Conservation (phyloP, 2,113 vertebrate species). For the Pimephales promelas region DNA sequence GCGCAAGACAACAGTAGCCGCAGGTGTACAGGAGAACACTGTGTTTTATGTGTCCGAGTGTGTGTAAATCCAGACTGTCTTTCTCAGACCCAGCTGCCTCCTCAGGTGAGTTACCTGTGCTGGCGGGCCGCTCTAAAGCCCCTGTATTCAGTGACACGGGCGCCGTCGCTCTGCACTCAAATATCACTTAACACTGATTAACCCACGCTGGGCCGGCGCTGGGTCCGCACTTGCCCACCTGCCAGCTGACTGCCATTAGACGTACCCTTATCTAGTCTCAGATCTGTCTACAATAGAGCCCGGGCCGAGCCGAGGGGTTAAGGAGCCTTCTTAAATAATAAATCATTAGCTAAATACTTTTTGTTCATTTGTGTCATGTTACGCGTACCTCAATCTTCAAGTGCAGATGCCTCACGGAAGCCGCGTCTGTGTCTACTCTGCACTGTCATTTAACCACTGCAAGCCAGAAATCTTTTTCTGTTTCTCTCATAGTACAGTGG, state of each 20-base stretch:
- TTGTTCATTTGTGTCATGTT: slow-evolving; percentile 82
- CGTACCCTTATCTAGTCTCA: slow-evolving; percentile 74
- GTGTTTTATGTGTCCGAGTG: background rate
- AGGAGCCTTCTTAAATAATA: slow-evolving; percentile 79
- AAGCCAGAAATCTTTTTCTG: slow-evolving; percentile 27
- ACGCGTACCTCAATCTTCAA: slow-evolving; percentile 73
- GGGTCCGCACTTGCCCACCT: slow-evolving; percentile 71
- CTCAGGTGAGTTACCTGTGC: slow-evolving; percentile 68
- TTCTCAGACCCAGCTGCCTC: slow-evolving; percentile 50
- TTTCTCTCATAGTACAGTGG: too few species aligned
- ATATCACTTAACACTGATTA: slow-evolving; percentile 84
- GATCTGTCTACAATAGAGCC: slow-evolving; percentile 77
- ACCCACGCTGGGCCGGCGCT: slow-evolving; percentile 68
- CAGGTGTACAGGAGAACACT: slow-evolving; percentile 3
- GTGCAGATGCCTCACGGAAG: slow-evolving; percentile 51
- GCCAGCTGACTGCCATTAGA: slow-evolving; percentile 81
- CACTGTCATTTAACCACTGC: slow-evolving; percentile 28
- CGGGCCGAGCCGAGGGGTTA: slow-evolving; percentile 63
- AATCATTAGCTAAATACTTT: slow-evolving; percentile 84
- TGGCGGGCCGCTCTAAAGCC: slow-evolving; percentile 56
- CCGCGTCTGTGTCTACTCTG: slow-evolving; percentile 42
- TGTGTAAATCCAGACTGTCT: slow-evolving; percentile 22
- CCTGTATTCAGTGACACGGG: slow-evolving; percentile 73
- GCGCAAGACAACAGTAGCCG: slow-evolving; percentile 7
- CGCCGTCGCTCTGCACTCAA: slow-evolving; percentile 68